phyloP scores from a whole-genome alignment of 1,140 invertebrate genomes.

The Bombus affinis region DNA sequence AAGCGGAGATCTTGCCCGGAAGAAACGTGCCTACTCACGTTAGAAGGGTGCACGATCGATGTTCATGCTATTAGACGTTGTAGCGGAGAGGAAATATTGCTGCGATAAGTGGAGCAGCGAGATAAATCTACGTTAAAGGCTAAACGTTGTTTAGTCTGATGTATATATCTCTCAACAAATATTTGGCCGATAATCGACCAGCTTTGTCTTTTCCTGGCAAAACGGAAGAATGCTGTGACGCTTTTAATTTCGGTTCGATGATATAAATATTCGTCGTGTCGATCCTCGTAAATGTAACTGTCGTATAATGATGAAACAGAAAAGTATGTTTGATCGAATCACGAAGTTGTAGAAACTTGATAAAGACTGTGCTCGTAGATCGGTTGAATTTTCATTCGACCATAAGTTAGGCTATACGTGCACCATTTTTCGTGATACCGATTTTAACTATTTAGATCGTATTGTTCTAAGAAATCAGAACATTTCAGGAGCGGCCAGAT shows the following conservation, averaged over 20 bases:
- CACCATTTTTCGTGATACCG: too few relatives aligned
- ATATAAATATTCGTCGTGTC: too few relatives aligned
- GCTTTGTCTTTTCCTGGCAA: background rate
- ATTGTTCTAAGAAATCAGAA: too few relatives aligned
- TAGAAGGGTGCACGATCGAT: background rate
- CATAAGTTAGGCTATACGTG: too few relatives aligned
- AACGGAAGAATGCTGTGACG: background rate
- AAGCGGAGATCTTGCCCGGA: background rate
- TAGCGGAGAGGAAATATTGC: background rate
- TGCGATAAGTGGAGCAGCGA: background rate
- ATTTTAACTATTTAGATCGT: too few relatives aligned
- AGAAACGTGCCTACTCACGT: background rate
- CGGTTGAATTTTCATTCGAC: too few relatives aligned
- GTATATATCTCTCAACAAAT: background rate
- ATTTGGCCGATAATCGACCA: background rate
- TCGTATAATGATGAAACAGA: too few relatives aligned
- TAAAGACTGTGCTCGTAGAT: too few relatives aligned
- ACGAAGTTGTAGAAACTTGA: too few relatives aligned
- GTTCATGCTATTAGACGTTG: background rate
- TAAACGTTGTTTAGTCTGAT: background rate
- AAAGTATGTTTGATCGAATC: too few relatives aligned
- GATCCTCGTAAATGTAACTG: too few relatives aligned
- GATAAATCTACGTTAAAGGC: background rate
- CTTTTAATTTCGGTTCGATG: too few relatives aligned
- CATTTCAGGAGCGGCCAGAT: fast-evolving